These are phyloP conservation scores for Graptemys geographica DNA, from an alignment of 2,797 vertebrate genomes.

Conservation along the genomic window DNA sequence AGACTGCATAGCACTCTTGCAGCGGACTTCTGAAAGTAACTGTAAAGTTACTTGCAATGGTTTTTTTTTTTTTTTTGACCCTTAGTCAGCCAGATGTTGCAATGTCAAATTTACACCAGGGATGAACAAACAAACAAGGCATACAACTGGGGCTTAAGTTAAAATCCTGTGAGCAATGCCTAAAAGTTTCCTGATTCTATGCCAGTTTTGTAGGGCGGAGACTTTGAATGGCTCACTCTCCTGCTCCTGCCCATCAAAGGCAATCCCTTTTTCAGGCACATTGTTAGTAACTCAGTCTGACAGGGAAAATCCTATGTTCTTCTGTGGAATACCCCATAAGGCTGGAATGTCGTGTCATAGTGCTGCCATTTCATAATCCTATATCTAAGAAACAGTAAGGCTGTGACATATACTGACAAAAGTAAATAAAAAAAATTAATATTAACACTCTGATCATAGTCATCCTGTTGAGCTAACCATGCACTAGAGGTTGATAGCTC, in stretches of 20 bases:
- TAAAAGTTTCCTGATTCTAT: not conserved
- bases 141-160: not conserved
- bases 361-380: not conserved
- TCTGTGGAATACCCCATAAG: not conserved
- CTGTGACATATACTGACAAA: not conserved
- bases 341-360: not conserved
- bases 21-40: accelerated
- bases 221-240: not conserved
- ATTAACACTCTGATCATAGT: not conserved
- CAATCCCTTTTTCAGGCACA: not conserved
- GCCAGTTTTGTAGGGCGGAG: not conserved
- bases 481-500: not conserved
- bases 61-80: not conserved
- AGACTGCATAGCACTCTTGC: not conserved
- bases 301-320: not conserved
- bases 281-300: not conserved
- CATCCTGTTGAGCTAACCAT: accelerated
- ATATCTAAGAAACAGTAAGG: not conserved
- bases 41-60: not conserved
- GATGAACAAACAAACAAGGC: not conserved
- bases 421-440: not conserved
- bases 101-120: accelerated
- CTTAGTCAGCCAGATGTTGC: not conserved
- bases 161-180: not conserved
- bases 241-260: not conserved